Base-by-base conservation (phyloP, 1,140 invertebrate species). In the Drosophila equinoxialis region DNA sequence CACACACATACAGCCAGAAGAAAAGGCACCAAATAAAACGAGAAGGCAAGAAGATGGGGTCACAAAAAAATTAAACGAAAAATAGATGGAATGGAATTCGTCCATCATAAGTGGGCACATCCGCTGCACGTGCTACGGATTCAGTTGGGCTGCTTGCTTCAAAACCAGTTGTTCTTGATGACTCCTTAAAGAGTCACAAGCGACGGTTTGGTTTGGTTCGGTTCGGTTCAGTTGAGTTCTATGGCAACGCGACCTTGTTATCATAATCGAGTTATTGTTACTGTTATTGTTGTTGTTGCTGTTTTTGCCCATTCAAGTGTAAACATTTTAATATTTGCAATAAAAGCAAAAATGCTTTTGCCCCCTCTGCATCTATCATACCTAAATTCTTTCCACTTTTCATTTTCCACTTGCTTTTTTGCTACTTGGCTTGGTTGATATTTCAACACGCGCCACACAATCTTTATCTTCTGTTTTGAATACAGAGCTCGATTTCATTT, bases 321-420 rank as follows among this genome's bases (percentile, higher is more conserved):
- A 87, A 83, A 79, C 79, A 87, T 86, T 86, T 86, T 87, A 86
- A 87, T 86, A 87, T 87, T 68, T 71, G 57, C 79, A 87, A 87
- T 86, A 83, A 82, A 79, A 69, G 71, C 68, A 80, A 66, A 67
- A 79, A 78, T 64, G 45, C 61, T 17, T 8, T 7, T 13, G 61
- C 69, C 26, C 37, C 26, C 37, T 65, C 39, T 30, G 2, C 17
- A 11, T 13, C 37, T 13, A 39, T 39, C 11, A 2, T 13, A 13
- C 37, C 3, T 39, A 13, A 5, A 13, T 39, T 39, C 59, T 65
- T 74, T 58, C 8, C 42, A 45, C 42, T 48, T 48, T 51, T 51
- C 45, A 51, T 5, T 51, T 51, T 68, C 58, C 66, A 66, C 30
- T 62, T 39, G 35, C 30, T 37, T 8, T 8, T 7, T n/a, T 64